Percentiles rank a stretch among this genome's conserved stretches.
These are phyloP conservation scores for Sapajus apella DNA, from an alignment of 2,113 vertebrate genomes.

Conservation along the genomic window DNA sequence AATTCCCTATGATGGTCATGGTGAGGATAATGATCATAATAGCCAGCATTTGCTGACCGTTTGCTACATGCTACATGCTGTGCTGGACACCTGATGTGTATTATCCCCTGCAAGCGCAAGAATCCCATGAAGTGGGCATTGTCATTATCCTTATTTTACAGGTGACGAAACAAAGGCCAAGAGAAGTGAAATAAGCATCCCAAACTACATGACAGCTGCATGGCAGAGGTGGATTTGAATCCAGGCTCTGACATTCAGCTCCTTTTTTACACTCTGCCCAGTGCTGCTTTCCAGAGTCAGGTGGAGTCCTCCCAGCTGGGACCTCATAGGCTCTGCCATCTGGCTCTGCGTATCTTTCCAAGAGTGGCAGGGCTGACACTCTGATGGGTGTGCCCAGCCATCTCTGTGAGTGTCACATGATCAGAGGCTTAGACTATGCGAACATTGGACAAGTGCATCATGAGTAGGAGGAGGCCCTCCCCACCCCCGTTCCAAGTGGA, in stretches of 20 bases:
- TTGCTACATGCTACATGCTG: background rate
- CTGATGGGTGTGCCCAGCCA: too few species aligned
- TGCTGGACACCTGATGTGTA: background rate
- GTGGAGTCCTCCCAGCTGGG: background rate
- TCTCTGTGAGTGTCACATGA: background rate
- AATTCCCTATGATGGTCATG: background rate
- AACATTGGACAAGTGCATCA: background rate
- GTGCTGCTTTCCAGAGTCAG: background rate
- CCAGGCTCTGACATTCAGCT: background rate
- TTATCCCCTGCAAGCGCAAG: background rate
- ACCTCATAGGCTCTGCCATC: background rate
- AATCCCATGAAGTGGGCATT: background rate
- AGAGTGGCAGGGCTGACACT: background rate
- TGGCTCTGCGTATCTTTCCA: background rate
- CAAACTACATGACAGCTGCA: background rate
- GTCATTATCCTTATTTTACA: background rate
- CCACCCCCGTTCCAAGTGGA: accelerated
- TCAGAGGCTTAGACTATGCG: background rate
- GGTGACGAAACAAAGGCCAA: background rate
- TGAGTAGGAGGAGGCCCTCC: background rate
- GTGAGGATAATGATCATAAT: background rate
- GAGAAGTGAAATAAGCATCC: background rate
- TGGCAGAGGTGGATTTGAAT: background rate
- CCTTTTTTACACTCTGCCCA: background rate
- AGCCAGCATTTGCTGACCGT: background rate